Percentiles rank a stretch among this genome's conserved stretches.
phyloP scores from a whole-genome alignment of 2,888 invertebrate genomes.

The Panorpa germanica region DNA sequence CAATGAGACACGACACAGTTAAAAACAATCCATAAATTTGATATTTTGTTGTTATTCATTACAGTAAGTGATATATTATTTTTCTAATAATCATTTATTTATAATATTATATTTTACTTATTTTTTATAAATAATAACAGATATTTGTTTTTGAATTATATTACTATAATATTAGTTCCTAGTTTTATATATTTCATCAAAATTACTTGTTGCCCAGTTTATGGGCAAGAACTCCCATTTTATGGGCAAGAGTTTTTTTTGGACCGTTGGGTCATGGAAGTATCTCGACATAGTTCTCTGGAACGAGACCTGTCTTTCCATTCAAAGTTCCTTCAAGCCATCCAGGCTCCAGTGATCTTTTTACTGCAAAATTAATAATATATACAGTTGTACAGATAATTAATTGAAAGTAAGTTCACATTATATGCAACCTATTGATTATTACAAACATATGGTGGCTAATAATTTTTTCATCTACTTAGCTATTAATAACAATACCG shows the following conservation, averaged over 20 bases:
- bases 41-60: too few species aligned
- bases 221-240: slow-evolving; percentile 16
- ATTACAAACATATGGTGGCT: not conserved
- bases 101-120: too few species aligned
- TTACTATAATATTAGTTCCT: too few species aligned
- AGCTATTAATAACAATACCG: too few species aligned
- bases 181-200: too few species aligned
- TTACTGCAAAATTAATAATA: slow-evolving; percentile 36
- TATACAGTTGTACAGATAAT: slow-evolving; percentile 8
- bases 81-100: too few species aligned
- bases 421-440: slow-evolving; percentile 5
- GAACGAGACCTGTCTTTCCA: slow-evolving; percentile 83
- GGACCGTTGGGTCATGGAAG: slow-evolving; percentile 37
- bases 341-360: slow-evolving; percentile 84
- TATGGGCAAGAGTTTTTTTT: slow-evolving; percentile 18
- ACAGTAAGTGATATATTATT: too few species aligned
- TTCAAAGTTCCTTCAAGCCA: slow-evolving; percentile 92
- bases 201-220: too few species aligned
- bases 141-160: too few species aligned
- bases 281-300: slow-evolving; percentile 90
- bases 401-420: slow-evolving; percentile 1
- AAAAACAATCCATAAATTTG: too few species aligned
- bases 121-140: too few species aligned
- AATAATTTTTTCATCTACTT: not conserved
- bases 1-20: too few species aligned